A percentile compares a stretch with the other conserved stretches of the same genome.
phyloP scores from a whole-genome alignment of 2,797 vertebrate species.

The Yasuhikotakia modesta region DNA sequence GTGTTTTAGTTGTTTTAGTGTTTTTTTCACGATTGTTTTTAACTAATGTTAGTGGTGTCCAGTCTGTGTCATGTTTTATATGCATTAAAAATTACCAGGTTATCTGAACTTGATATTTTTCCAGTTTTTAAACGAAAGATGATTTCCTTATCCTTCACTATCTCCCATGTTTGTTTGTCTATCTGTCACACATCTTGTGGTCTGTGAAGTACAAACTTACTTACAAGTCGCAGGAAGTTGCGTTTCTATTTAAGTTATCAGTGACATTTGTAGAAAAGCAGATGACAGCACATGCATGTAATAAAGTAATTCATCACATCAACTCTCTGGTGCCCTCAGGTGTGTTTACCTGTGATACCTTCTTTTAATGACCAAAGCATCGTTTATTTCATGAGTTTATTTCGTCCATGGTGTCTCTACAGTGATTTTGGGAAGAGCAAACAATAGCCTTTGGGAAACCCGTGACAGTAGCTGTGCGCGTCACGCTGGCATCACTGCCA shows the following conservation, averaged over 20 bases:
- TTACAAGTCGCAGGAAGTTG: too few relatives aligned
- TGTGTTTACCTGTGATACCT: conserved; percentile 9
- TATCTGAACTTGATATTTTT: too few relatives aligned
- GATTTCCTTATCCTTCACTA: too few relatives aligned
- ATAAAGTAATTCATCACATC: neutral
- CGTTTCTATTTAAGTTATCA: too few relatives aligned
- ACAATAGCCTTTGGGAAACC: conserved; percentile 2
- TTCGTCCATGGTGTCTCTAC: neutral
- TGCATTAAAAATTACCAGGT: too few relatives aligned
- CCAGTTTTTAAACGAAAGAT: too few relatives aligned
- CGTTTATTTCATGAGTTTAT: neutral
- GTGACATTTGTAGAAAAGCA: neutral
- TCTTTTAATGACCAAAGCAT: neutral
- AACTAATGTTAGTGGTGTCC: too few relatives aligned
- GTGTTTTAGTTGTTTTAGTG: too few relatives aligned
- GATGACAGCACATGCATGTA: neutral
- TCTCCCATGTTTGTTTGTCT: too few relatives aligned
- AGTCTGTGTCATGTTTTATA: too few relatives aligned
- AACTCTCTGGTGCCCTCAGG: conserved; percentile 52
- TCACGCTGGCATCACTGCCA: conserved; percentile 7
- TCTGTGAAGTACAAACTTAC: too few relatives aligned
- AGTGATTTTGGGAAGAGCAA: neutral
- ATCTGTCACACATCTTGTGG: neutral
- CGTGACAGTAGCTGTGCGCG: conserved; percentile 2
- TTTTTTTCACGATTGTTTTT: too few relatives aligned